These are phyloP conservation scores for Microtus richardsoni DNA, from an alignment of 2,113 vertebrate genomes.

Conservation along the genomic window DNA sequence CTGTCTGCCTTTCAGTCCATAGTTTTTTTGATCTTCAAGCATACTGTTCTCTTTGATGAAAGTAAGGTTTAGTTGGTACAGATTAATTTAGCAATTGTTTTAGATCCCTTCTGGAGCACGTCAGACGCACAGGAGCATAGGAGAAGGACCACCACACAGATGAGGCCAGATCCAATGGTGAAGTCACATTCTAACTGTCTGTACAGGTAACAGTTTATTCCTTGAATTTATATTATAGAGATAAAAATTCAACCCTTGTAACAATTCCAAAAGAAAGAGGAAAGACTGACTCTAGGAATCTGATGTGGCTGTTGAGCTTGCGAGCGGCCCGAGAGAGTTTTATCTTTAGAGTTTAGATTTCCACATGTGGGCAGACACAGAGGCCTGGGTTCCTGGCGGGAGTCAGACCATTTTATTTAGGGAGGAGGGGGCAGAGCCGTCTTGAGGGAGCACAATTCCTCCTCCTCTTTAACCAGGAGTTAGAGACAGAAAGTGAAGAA, in stretches of 20 bases:
- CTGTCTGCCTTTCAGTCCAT: not conserved
- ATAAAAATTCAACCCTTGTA: not conserved
- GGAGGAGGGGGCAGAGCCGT: not conserved
- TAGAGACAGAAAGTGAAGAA: not conserved
- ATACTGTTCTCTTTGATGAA: constrained; percentile 44
- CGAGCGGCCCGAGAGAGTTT: not conserved
- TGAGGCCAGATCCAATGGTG: not conserved
- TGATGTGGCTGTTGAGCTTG: not conserved
- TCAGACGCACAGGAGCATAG: not conserved
- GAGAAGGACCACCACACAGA: not conserved
- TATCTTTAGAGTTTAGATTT: not conserved
- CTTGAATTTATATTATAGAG: not conserved
- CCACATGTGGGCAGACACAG: not conserved
- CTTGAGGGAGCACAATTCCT: not conserved
- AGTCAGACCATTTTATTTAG: not conserved
- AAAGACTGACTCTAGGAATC: not conserved
- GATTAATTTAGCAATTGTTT: not conserved
- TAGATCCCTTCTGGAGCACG: not conserved
- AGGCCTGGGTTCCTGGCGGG: not conserved
- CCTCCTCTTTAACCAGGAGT: not conserved
- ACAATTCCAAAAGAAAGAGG: not conserved
- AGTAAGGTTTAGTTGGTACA: not conserved
- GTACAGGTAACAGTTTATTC: not conserved
- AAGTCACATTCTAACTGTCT: not conserved
- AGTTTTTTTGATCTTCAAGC: constrained; percentile 31